Base-by-base conservation (phyloP, 2,797 vertebrate species). In the Typhlichthys eigenmanni region DNA sequence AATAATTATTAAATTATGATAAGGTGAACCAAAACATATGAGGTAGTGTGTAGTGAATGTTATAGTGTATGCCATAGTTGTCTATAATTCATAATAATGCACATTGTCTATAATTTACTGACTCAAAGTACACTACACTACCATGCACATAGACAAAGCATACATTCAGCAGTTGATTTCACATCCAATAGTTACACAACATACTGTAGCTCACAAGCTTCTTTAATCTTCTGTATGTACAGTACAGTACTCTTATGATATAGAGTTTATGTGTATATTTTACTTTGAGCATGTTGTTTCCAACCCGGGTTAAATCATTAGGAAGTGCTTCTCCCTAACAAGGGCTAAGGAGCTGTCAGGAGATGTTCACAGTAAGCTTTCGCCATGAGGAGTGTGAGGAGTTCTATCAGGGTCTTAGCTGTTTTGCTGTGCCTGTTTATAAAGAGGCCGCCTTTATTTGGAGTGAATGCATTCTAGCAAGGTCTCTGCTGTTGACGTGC, bases 261-360 rank as follows among this genome's bases (percentile, higher is more conserved):
- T 24, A 24, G 24, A 3, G 24, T 24, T 24, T 24, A 24, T 61
- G 68, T 76, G 84, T 80, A 55, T 85, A 83, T 87, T 86, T 85
- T 74, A 81, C 80, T 84, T 83, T 78, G 73, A 61, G 80, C 19
- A 66, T 71, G 76, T 70, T 87, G 84, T 88, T 85, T 88, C 86
- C 84, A 88, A 83, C 85, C 85, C 78, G 87, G 88, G 87, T 84
- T 87, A 87, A 83, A 89, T 91, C 88, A 91, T 91, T 91, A 91
- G 84, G 89, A 91, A 84, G 89, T 87, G 86, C 77, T 87, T 88
- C 85, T 86, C 79, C 86, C 84, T 91, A 90, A 83, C 88, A 81
- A 89, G 90, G 90, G 87, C 89, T 90, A 83, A 88, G 85, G 85
- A 90, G 89, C 89, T 91, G 90, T 91, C 89, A 87, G 87, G 86